Evolutionary conservation across 2,113 vertebrate species (phyloP).

Genomic region (Lates calcarifer): DNA sequence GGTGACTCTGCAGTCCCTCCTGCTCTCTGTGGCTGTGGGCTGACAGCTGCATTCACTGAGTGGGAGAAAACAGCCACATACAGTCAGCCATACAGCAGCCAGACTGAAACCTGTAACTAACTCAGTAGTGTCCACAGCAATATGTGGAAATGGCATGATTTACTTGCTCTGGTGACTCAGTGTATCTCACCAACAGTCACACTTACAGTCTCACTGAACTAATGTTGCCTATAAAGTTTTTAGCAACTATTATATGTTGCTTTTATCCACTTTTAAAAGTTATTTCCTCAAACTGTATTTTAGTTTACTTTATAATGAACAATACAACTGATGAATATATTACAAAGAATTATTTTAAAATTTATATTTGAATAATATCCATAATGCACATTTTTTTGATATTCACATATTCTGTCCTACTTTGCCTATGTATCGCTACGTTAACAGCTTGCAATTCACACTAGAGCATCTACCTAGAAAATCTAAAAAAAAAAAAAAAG

Average conservation of each 20-base stretch:
- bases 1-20: neutral
- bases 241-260: neutral
- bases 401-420: neutral
- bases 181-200: neutral
- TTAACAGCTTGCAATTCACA: slow-evolving; percentile 2
- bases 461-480: neutral
- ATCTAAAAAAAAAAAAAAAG: neutral
- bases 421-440: neutral
- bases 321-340: neutral
- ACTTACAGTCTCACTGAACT: neutral
- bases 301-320: neutral
- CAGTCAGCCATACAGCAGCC: slow-evolving; percentile 5
- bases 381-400: neutral
- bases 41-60: slow-evolving; percentile 33
- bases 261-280: neutral
- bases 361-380: neutral
- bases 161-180: slow-evolving; percentile 1
- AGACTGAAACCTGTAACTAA: slow-evolving; percentile 14
- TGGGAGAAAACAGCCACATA: slow-evolving; percentile 23
- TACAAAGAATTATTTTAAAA: neutral
- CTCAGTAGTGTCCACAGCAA: neutral
- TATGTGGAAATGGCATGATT: neutral
- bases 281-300: neutral
- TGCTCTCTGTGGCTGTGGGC: slow-evolving; percentile 5
- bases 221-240: too few relatives aligned